These are phyloP conservation scores for Otolemur garnettii DNA, from an alignment of 2,113 vertebrate genomes.

Conservation along the genomic window DNA sequence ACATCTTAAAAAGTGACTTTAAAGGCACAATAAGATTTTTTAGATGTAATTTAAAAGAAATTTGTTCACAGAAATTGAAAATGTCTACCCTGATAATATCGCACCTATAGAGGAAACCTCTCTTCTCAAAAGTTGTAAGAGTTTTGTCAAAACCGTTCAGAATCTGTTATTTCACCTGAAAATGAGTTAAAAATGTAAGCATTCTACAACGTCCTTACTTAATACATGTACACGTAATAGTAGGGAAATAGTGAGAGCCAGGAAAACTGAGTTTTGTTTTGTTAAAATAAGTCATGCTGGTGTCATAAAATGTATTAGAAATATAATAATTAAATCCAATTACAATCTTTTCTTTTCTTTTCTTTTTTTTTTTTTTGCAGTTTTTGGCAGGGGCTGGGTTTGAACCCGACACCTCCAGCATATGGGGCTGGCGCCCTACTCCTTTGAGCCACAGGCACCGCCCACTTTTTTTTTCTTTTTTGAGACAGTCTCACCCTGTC, in stretches of 20 bases:
- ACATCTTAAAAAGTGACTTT: neutral
- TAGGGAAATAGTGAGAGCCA: neutral
- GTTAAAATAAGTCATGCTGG: neutral
- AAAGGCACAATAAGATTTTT: neutral
- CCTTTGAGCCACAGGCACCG: too few species aligned
- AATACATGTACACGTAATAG: neutral
- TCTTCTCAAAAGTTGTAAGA: neutral
- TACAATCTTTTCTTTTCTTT: neutral
- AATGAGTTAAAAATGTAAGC: neutral
- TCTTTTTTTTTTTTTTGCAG: too few species aligned
- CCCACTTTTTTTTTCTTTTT: neutral
- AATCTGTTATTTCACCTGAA: conserved; percentile 46
- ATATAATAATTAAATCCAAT: neutral
- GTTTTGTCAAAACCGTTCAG: conserved; percentile 43
- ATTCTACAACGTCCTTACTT: conserved; percentile 24
- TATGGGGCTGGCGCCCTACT: too few species aligned
- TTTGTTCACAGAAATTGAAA: conserved; percentile 34
- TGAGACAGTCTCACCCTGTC: too few species aligned
- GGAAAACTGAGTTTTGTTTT: conserved; percentile 12
- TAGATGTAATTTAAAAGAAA: conserved; percentile 19
- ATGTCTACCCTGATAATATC: neutral
- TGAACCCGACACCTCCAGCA: too few species aligned
- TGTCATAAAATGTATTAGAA: neutral
- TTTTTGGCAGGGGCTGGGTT: too few species aligned
- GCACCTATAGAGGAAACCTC: neutral